Conservation (phyloP, 2,113 vertebrate genomes). For the Osmerus eperlanus region DNA sequence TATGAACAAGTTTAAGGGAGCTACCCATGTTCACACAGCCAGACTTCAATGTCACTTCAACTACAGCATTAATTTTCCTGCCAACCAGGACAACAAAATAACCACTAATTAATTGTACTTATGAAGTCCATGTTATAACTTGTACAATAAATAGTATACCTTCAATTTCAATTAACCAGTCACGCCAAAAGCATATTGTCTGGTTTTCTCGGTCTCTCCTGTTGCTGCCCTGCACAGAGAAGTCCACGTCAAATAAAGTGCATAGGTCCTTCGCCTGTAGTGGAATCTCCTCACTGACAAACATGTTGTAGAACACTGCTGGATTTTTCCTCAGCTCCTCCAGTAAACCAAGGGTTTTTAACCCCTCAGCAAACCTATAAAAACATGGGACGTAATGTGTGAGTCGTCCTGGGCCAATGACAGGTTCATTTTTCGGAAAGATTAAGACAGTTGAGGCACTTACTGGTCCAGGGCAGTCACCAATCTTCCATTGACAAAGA, state of each 20-base stretch:
- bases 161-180: constrained; percentile 25
- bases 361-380: constrained; percentile 10
- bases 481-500: constrained; percentile 27
- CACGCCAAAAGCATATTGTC: constrained; percentile 12
- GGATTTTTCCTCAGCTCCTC: neutral
- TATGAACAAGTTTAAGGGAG: constrained; percentile 2
- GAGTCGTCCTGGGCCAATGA: no score
- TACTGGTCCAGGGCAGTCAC: constrained; percentile 19
- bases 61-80: no score
- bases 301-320: constrained; percentile 12
- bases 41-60: no score
- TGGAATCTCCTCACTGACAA: constrained; percentile 17
- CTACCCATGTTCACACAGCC: no score
- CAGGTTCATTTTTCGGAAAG: neutral
- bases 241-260: constrained; percentile 14
- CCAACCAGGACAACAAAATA: no score
- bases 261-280: constrained; percentile 17
- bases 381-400: neutral
- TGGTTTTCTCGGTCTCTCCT: no score
- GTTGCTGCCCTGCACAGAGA: constrained; percentile 17
- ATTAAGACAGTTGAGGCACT: constrained; percentile 3
- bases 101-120: neutral
- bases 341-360: constrained; percentile 10
- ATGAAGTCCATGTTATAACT: neutral
- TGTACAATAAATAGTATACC: constrained; percentile 12